phyloP scores from a whole-genome alignment of 2,113 vertebrate species.

The Ahaetulla prasina region DNA sequence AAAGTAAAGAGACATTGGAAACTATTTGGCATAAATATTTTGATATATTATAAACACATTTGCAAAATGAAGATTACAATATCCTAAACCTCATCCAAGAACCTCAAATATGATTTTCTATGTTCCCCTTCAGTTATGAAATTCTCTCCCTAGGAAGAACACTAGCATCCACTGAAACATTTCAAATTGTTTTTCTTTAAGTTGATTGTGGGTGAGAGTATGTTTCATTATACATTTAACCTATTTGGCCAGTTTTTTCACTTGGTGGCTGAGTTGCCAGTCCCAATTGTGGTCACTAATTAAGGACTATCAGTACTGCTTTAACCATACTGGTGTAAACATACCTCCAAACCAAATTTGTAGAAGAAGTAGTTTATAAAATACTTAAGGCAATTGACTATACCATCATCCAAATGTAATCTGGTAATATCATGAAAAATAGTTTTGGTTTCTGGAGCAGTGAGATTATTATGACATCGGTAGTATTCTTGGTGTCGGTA shows the following conservation, averaged over 20 bases:
- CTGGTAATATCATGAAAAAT: constrained; percentile 95
- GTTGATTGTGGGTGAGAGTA: not conserved
- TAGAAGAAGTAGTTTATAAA: constrained; percentile 99
- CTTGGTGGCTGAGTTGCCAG: not conserved
- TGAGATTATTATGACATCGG: constrained; percentile 87
- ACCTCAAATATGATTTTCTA: not conserved
- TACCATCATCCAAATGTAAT: constrained; percentile 88
- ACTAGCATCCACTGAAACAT: not conserved
- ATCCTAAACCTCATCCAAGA: not conserved
- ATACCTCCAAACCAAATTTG: constrained; percentile 97
- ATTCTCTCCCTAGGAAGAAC: not conserved
- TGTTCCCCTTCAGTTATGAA: not conserved
- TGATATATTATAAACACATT: not conserved
- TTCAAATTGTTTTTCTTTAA: not conserved
- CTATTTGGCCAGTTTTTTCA: not conserved
- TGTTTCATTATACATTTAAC: not conserved
- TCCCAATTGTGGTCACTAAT: not conserved
- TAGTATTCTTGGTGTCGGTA: constrained; percentile 94
- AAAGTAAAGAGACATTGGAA: not conserved
- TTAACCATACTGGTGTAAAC: not conserved
- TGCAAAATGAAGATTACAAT: not conserved
- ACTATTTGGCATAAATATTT: not conserved
- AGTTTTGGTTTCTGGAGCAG: constrained; percentile 81
- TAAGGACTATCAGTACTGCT: not conserved
- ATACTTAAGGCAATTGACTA: constrained; percentile 90